A percentile compares a stretch with the other conserved stretches of the same genome.
These are phyloP conservation scores for Pristionchus entomophagus DNA, from an alignment of 2,888 invertebrate genomes.

Conservation along the genomic window DNA sequence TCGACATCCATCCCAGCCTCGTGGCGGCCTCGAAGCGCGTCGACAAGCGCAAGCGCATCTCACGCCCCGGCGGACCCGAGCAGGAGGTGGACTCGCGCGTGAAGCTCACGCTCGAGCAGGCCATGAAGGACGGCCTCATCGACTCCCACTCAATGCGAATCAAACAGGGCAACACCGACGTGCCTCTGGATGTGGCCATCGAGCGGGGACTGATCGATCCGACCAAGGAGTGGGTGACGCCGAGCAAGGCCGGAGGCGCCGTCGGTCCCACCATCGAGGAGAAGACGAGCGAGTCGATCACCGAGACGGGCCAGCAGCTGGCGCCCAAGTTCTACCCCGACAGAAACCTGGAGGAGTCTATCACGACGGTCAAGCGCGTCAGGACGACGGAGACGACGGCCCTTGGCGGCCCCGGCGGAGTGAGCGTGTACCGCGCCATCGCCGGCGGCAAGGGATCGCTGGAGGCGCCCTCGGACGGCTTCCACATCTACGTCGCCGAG, in stretches of 20 bases:
- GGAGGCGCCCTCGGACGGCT: slow-evolving; percentile 88
- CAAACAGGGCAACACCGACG: slow-evolving; percentile 80
- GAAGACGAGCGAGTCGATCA: slow-evolving; percentile 74
- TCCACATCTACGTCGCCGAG: slow-evolving; percentile 88
- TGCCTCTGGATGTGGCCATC: slow-evolving; percentile 77
- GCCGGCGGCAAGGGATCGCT: slow-evolving; percentile 77
- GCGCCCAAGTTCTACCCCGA: slow-evolving; percentile 74
- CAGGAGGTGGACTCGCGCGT: slow-evolving; percentile 76
- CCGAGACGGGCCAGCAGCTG: slow-evolving; percentile 75
- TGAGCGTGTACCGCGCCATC: slow-evolving; percentile 74
- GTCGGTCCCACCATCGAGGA: slow-evolving; percentile 76
- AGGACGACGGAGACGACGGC: slow-evolving; percentile 75
- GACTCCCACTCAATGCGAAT: slow-evolving; percentile 79
- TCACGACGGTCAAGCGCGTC: slow-evolving; percentile 75
- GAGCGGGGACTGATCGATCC: slow-evolving; percentile 75
- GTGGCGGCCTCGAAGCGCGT: slow-evolving; percentile 82
- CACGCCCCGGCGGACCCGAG: slow-evolving; percentile 81
- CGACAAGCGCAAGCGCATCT: slow-evolving; percentile 88
- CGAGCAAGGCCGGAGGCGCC: slow-evolving; percentile 65
- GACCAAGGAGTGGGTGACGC: slow-evolving; percentile 75
- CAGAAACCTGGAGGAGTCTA: slow-evolving; percentile 73
- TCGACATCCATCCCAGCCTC: slow-evolving; percentile 82
- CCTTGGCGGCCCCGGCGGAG: slow-evolving; percentile 71
- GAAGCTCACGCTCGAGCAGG: slow-evolving; percentile 86
- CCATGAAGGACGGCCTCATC: slow-evolving; percentile 85